Conservation (phyloP, 2,797 vertebrate genomes). For the Acrossocheilus fasciatus region DNA sequence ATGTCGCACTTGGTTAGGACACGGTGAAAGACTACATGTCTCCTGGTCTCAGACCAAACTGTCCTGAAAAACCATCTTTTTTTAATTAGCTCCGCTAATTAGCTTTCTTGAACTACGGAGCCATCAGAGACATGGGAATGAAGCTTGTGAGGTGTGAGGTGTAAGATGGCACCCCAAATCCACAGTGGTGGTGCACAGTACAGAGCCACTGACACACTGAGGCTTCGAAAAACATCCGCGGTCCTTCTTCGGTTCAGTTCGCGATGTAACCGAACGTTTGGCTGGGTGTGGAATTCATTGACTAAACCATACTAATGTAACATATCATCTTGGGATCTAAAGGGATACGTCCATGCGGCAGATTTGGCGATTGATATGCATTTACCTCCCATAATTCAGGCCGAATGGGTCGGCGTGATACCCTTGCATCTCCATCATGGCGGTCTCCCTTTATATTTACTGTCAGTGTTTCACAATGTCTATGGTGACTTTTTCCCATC, state of each 20-base stretch:
- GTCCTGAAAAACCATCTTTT: conserved; percentile 23
- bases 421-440: conserved; percentile 15
- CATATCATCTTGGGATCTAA: conserved; percentile 29
- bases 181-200: conserved; percentile 84
- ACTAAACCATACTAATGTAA: conserved; percentile 43
- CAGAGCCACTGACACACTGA: conserved; percentile 72
- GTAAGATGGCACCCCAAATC: conserved; percentile 71
- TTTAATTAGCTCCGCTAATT: conserved; percentile 6
- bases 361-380: conserved; percentile 58
- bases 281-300: conserved; percentile 22
- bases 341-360: conserved; percentile 53
- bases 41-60: conserved; percentile 43
- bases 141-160: conserved; percentile 47
- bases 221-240: conserved; percentile 38
- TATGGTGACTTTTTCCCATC: conserved; percentile 34
- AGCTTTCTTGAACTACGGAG: conserved; percentile 23
- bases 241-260: conserved; percentile 43
- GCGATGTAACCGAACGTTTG: conserved; percentile 24
- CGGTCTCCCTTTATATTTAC: conserved; percentile 17
- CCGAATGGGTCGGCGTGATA: background rate
- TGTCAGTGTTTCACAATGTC: conserved; percentile 46
- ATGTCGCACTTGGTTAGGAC: conserved; percentile 24
- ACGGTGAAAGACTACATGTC: conserved; percentile 18
- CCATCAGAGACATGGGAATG: conserved; percentile 46
- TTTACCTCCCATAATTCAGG: conserved; percentile 28